These are phyloP conservation scores for Crenichthys baileyi DNA, from an alignment of 2,797 vertebrate genomes.

Conservation along the genomic window DNA sequence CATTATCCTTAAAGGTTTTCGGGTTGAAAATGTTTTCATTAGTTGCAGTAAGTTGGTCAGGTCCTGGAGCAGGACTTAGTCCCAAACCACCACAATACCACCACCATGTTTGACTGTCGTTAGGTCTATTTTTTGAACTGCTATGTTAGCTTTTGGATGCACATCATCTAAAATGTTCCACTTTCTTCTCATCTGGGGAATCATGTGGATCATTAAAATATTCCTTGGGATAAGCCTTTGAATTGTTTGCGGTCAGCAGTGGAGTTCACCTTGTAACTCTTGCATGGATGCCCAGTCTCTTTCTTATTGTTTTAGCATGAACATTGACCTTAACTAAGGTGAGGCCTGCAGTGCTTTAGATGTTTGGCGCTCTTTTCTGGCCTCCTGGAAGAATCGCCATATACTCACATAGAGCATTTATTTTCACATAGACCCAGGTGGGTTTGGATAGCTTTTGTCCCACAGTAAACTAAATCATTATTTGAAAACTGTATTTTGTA, in stretches of 20 bases:
- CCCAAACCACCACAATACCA: neutral
- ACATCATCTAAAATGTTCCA: neutral
- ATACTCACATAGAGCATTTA: neutral
- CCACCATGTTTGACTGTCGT: conserved; percentile 11
- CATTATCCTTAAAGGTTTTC: neutral
- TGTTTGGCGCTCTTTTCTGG: neutral
- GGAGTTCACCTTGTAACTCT: neutral
- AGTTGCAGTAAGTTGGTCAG: neutral
- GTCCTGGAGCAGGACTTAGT: neutral
- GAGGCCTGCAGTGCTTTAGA: neutral
- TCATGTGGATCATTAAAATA: neutral
- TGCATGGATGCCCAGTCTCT: neutral
- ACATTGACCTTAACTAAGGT: neutral
- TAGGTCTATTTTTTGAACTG: conserved; percentile 11
- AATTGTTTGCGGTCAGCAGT: neutral
- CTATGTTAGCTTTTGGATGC: too few relatives aligned
- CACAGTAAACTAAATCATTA: neutral
- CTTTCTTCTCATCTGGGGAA: too few relatives aligned
- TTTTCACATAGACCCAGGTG: neutral
- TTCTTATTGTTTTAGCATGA: neutral
- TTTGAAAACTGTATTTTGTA: neutral
- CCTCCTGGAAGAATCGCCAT: neutral
- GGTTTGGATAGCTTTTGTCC: neutral
- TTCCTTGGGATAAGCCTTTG: neutral
- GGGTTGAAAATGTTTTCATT: neutral